phyloP scores from a whole-genome alignment of 2,113 vertebrate genomes.

The Cyprinodon tularosa region DNA sequence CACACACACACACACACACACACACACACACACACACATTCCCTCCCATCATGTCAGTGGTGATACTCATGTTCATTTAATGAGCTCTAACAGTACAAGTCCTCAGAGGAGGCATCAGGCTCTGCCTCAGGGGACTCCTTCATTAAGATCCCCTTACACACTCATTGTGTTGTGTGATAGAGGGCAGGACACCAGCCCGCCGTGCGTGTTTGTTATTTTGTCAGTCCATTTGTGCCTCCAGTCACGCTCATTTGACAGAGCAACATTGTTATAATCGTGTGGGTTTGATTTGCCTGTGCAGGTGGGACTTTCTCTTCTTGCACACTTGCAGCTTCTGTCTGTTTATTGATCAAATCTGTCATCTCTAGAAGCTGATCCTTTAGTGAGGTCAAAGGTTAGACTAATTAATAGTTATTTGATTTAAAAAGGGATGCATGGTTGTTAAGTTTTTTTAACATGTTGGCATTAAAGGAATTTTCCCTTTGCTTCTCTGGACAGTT shows the following conservation, averaged over 20 bases:
- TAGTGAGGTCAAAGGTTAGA: neutral
- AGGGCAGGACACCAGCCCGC: conserved; percentile 63
- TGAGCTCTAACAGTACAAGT: conserved; percentile 73
- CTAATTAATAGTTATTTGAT: neutral
- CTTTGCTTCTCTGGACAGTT: no score
- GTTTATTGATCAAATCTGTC: neutral
- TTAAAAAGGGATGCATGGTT: no score
- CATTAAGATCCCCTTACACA: conserved; percentile 75
- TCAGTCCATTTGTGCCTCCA: conserved; percentile 51
- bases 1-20: no score
- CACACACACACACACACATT: conserved; percentile 20
- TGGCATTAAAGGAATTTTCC: no score
- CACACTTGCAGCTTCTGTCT: conserved; percentile 35
- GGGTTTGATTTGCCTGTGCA: conserved; percentile 46
- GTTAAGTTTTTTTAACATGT: no score
- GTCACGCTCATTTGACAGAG: conserved; percentile 51
- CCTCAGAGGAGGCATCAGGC: conserved; percentile 56
- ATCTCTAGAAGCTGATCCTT: neutral
- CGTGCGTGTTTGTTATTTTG: conserved; percentile 61
- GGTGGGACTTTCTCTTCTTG: conserved; percentile 54
- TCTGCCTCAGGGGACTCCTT: conserved; percentile 71
- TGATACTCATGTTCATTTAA: conserved; percentile 73
- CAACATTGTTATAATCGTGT: conserved; percentile 62
- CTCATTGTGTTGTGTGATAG: conserved; percentile 70
- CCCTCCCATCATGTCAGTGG: conserved; percentile 47